These are phyloP conservation scores for Drosophila novamexicana DNA, from an alignment of 1,140 invertebrate genomes.

Conservation along the genomic window DNA sequence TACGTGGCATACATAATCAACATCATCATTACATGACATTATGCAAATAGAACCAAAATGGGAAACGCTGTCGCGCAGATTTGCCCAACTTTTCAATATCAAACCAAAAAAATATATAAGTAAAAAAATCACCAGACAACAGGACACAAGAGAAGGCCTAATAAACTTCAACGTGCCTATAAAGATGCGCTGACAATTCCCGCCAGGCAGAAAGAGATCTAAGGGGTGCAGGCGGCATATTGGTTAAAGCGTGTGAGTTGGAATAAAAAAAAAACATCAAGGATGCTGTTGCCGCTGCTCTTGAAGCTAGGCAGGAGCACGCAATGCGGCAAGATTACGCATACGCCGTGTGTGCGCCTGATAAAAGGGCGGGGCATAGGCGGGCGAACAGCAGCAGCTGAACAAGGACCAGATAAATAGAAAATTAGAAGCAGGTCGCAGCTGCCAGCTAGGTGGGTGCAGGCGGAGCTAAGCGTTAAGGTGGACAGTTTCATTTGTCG, in stretches of 20 bases:
- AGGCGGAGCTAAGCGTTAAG: not conserved
- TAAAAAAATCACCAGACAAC: slow-evolving; percentile 33
- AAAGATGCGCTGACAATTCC: slow-evolving; percentile 76
- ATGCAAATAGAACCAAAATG: slow-evolving; percentile 70
- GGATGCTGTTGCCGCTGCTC: not conserved
- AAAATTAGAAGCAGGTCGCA: slow-evolving; percentile 61
- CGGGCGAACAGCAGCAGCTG: not conserved
- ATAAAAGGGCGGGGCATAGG: not conserved
- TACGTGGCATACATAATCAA: slow-evolving; percentile 44
- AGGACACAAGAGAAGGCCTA: slow-evolving; percentile 49
- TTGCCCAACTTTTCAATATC: slow-evolving; percentile 66
- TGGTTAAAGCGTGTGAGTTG: slow-evolving; percentile 50
- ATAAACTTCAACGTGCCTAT: slow-evolving; percentile 66
- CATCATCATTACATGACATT: slow-evolving; percentile 79
- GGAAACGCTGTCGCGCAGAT: slow-evolving; percentile 44
- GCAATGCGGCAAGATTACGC: slow-evolving; percentile 66
- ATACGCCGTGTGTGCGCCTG: slow-evolving; percentile 58
- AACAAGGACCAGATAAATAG: slow-evolving; percentile 54
- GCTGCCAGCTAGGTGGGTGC: slow-evolving; percentile 8
- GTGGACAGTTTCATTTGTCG: slow-evolving; percentile 34
- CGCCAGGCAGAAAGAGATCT: slow-evolving; percentile 25
- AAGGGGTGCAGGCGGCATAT: slow-evolving; percentile 1
- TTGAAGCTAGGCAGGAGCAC: slow-evolving; percentile 20
- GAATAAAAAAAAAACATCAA: slow-evolving; percentile 26
- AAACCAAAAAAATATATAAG: slow-evolving; percentile 6